Evolutionary conservation across 2,888 invertebrate species (phyloP), one percentile per base, ranked within the genome.

Genomic region (Thumatha senex): DNA sequence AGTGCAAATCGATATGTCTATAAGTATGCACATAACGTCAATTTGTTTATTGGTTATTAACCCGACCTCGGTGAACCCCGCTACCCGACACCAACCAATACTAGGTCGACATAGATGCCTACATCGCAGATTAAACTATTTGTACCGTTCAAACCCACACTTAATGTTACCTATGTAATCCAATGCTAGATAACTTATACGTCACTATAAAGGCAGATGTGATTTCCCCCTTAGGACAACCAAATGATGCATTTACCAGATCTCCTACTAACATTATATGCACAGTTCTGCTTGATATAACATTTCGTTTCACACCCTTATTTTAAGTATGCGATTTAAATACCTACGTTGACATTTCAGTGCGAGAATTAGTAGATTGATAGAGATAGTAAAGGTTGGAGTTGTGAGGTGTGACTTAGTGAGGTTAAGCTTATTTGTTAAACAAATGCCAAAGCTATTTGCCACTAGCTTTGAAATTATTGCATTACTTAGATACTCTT

Each of bases 91-190:
- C 83, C 64, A 66, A 65, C 67, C 68, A 77, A 80, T 52, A 80
- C 73, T 79, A 68, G 83, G 84, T 80, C 86, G 81, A 76, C 77
- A 74, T 72, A 74, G 76, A 80, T 75, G 79, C 74, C 75, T 68
- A 72, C 69, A 58, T 76, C 74, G 77, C 74, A 75, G 75, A 75
- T 68, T 77, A 60, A 70, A 76, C 84, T 80, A 86, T 88, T 88
- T 88, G 87, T 87, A 86, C 82, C 85, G 83, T 85, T 87, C 85
- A 84, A 71, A 65, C 73, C 72, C 60, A 71, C 78, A 76, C 79
- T 77, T 82, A 79, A 73, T 77, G 82, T 83, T 84, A 82, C 74
- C 76, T 74, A 74, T 77, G 79, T 74, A 77, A 81, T 84, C 76
- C 74, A 78, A 80, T 80, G 76, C 76, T 66, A 70, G 79, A 80